Evolutionary conservation across 1,140 invertebrate species (phyloP), one percentile per base, ranked within the genome.

Genomic region (Drosophila paulistorum): DNA sequence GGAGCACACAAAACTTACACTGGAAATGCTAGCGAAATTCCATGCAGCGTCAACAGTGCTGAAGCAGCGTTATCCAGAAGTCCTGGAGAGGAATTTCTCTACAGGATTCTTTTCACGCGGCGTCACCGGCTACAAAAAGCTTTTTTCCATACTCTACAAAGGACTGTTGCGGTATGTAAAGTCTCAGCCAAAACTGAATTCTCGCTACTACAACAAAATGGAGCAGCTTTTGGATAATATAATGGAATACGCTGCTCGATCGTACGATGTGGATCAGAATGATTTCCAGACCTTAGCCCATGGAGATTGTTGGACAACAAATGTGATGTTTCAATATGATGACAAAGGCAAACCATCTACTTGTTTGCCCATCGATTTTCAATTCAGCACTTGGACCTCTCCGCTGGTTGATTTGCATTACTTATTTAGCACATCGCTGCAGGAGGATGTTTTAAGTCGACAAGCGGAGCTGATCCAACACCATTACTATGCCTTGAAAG

Each of bases 271-370:
- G 7, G 58, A 92, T 0, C 73, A 92, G 1, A 90, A 93, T 3
- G 93, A 94, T 45, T 94, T 95, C 48, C 92, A 93, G 64, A 94
- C 94, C 0, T 79, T 95, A 13, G 93, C 93, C 71, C 94, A 95
- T 54, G 95, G 95, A 7, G 95, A 95, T 77, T 92, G 92, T 5
- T 95, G 95, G 94, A 90, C 93, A 0, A 95, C 95, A 65, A 95
- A 96, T 71, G 93, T 95, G 81, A 81, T 96, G 73, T 95, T 95
- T 68, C 83, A 93, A 51, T 75, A 93, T 6, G 68, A 92, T 10
- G 91, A 93, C 0, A 79, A 92, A 37, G 91, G 87, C 1, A 92
- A 94, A 1, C 74, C 80, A 7, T 77, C 7, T 10, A 90, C 93
- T 17, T 93, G 94, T 7, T 93, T 89, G 13, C 71, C 91, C 6